Evolutionary conservation across 2,797 vertebrate genomes (phyloP).

Genomic region (Erithacus rubecula): DNA sequence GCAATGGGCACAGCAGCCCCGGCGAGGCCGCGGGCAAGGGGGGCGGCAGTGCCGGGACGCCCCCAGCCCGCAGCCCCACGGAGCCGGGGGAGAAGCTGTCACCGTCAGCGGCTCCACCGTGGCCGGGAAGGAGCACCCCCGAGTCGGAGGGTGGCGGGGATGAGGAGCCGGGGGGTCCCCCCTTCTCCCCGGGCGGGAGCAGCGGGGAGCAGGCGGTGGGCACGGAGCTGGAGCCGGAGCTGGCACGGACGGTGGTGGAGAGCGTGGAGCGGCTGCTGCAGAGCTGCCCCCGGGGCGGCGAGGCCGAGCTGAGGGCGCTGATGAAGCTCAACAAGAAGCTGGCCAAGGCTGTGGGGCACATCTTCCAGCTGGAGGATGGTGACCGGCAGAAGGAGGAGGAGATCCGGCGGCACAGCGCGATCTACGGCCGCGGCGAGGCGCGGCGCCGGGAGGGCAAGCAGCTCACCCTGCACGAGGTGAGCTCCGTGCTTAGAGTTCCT

Average conservation of each 20-base stretch:
- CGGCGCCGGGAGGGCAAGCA: slow-evolving; percentile 94
- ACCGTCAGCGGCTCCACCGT: slow-evolving; percentile 74
- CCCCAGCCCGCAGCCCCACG: slow-evolving; percentile 85
- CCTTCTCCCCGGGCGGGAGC: slow-evolving; percentile 70
- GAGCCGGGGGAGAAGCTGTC: slow-evolving; percentile 87
- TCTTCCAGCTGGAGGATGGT: slow-evolving; percentile 90
- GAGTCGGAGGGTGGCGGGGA: slow-evolving; percentile 84
- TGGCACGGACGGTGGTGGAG: slow-evolving; percentile 85
- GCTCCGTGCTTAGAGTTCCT: not conserved
- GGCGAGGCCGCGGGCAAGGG: slow-evolving; percentile 78
- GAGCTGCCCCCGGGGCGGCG: slow-evolving; percentile 84
- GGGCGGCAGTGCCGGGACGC: slow-evolving; percentile 75
- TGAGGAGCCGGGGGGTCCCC: slow-evolving; percentile 78
- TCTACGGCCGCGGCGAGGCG: slow-evolving; percentile 94
- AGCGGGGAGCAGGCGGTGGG: slow-evolving; percentile 51
- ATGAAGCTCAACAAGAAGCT: slow-evolving; percentile 95
- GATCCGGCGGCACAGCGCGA: slow-evolving; percentile 93
- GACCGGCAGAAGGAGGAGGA: slow-evolving; percentile 91
- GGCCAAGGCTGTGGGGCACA: slow-evolving; percentile 92
- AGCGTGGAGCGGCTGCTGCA: slow-evolving; percentile 89
- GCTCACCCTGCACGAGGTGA: slow-evolving; percentile 94
- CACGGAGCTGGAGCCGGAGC: slow-evolving; percentile 84
- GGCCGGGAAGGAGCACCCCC: slow-evolving; percentile 87
- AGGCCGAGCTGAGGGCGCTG: slow-evolving; percentile 83
- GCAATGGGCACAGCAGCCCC: slow-evolving; percentile 86